Evolutionary conservation across 2,888 invertebrate species (phyloP).

Genomic region (Phengaris alcon): DNA sequence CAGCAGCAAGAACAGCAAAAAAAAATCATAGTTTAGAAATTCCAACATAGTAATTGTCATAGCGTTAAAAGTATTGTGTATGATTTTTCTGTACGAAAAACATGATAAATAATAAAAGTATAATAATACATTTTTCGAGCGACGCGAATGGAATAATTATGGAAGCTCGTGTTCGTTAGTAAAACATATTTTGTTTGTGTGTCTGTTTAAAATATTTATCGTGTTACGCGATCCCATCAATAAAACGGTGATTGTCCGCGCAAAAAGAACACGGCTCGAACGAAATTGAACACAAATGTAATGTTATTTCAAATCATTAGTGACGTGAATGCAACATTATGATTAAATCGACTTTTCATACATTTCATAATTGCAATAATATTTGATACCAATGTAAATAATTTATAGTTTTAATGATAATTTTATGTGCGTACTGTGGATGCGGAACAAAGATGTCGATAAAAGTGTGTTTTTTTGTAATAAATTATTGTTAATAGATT

Average conservation of each 20-base stretch:
- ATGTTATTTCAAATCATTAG: background rate
- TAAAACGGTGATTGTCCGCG: background rate
- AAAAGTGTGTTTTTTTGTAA: constrained; percentile 69
- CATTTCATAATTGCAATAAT: constrained; percentile 26
- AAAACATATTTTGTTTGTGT: background rate
- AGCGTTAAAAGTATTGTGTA: background rate
- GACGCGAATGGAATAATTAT: background rate
- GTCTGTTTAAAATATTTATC: background rate
- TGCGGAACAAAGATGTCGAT: constrained; percentile 58
- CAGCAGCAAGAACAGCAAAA: too few species aligned
- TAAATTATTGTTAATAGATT: constrained; percentile 78
- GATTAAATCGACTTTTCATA: constrained; percentile 11
- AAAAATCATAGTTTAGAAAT: background rate
- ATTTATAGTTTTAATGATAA: constrained; percentile 53
- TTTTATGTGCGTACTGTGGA: constrained; percentile 49
- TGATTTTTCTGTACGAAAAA: background rate
- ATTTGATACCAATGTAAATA: constrained; percentile 60
- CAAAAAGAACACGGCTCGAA: background rate
- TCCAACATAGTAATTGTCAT: background rate
- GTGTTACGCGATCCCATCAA: background rate
- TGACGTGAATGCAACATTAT: background rate
- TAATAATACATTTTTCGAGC: background rate
- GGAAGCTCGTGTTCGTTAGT: background rate
- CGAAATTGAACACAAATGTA: background rate
- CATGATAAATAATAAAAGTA: background rate